phyloP scores from a whole-genome alignment of 2,888 invertebrate genomes.

The Ectemnius lituratus region DNA sequence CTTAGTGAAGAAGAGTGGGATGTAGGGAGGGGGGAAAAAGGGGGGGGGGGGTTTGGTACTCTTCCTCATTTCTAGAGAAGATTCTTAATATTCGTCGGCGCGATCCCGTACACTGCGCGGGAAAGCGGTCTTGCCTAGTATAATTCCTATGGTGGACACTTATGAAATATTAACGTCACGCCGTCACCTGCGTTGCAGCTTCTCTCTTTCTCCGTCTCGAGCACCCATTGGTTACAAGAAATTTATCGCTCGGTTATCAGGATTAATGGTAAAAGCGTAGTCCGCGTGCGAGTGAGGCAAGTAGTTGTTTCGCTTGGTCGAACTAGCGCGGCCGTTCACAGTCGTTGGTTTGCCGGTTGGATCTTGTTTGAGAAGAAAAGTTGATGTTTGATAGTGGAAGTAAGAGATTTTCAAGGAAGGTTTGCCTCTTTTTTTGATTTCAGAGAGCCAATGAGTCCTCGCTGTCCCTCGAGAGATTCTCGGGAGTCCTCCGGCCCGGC shows the following conservation, averaged over 20 bases:
- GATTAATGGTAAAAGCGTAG: conserved; percentile 49
- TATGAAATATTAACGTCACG: conserved; percentile 63
- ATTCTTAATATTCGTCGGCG: conserved; percentile 44
- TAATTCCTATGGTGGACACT: conserved; percentile 47
- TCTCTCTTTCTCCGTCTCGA: conserved; percentile 1
- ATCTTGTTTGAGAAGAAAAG: conserved; percentile 14
- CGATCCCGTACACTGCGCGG: conserved; percentile 21
- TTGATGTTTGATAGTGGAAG: no score
- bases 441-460: conserved; percentile 88
- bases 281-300: neutral
- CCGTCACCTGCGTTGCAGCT: conserved; percentile 43
- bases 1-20: no score
- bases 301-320: neutral
- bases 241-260: conserved; percentile 53
- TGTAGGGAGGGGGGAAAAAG: no score
- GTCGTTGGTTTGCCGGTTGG: conserved; percentile 27
- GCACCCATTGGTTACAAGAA: conserved; percentile 61
- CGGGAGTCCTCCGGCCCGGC: conserved; percentile 82
- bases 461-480: conserved; percentile 91
- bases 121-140: conserved; percentile 47
- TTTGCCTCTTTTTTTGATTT: conserved; percentile 75
- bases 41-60: neutral
- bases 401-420: no score
- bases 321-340: neutral
- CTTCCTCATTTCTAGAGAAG: conserved; percentile 25